Conservation (phyloP, 2,797 vertebrate species). For the Phataginus tricuspis region DNA sequence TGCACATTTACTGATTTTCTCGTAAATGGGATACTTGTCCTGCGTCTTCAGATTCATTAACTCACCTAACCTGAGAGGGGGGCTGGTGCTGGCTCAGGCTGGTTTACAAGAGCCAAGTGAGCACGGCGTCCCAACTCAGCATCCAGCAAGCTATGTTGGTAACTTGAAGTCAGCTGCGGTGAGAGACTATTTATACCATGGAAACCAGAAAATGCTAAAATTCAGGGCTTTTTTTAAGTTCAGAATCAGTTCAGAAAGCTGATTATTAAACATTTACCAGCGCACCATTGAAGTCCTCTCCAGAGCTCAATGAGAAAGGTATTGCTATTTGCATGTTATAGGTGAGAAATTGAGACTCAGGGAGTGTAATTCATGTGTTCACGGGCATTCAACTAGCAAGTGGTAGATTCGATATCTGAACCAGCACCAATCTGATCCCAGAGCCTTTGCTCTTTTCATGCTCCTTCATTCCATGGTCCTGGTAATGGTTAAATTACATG, state of each 20-base stretch:
- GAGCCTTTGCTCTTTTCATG: not conserved
- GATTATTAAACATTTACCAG: not conserved
- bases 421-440: not conserved
- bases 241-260: not conserved
- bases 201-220: not conserved
- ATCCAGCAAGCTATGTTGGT: not conserved
- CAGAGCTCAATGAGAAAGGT: not conserved
- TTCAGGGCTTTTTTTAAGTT: not conserved
- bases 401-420: not conserved
- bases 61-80: not conserved
- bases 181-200: not conserved
- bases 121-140: not conserved
- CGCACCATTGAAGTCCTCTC: not conserved
- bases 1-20: not conserved
- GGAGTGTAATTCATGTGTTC: constrained; percentile 5
- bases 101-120: not conserved
- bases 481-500: not conserved
- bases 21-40: not conserved
- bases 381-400: not conserved
- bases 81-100: not conserved
- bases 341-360: not conserved
- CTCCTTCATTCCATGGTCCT: not conserved
- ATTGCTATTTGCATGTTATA: constrained; percentile 43
- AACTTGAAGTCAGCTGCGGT: not conserved
- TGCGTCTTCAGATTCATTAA: not conserved